Conservation (phyloP, 2,888 invertebrate species). For the Ophion ellenae region DNA sequence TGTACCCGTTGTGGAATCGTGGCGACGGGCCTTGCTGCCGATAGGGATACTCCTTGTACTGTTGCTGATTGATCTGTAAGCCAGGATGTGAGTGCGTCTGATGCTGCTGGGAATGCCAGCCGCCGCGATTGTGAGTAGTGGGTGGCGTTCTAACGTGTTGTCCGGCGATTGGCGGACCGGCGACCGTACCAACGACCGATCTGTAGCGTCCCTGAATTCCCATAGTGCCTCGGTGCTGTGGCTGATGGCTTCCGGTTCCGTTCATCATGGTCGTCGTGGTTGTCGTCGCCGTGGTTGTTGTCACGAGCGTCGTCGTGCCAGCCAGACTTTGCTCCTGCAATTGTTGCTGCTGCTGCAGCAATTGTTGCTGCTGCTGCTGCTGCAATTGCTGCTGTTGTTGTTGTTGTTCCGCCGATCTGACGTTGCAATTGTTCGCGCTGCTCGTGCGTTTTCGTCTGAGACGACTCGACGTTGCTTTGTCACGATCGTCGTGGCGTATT, state of each 20-base stretch:
- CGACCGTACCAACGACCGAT: slow-evolving; percentile 71
- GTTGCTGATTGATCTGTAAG: slow-evolving; percentile 73
- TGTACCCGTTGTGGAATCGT: slow-evolving; percentile 79
- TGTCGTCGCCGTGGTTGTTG: neutral
- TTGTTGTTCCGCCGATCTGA: slow-evolving; percentile 24
- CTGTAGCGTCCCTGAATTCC: slow-evolving; percentile 78
- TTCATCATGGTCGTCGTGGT: slow-evolving; percentile 65
- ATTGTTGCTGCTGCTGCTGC: no score
- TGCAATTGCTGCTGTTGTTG: no score
- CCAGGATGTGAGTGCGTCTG: slow-evolving; percentile 72
- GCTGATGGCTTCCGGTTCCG: slow-evolving; percentile 74
- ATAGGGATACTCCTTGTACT: slow-evolving; percentile 80
- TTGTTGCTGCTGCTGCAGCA: no score
- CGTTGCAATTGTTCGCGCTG: slow-evolving; percentile 38
- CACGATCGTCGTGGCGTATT: slow-evolving; percentile 37
- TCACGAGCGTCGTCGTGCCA: no score
- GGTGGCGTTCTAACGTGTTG: slow-evolving; percentile 72
- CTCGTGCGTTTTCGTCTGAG: slow-evolving; percentile 46
- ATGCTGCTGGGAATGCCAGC: slow-evolving; percentile 76
- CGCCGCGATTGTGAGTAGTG: slow-evolving; percentile 73
- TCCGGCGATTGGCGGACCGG: slow-evolving; percentile 54
- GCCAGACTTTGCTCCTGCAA: no score
- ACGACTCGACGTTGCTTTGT: slow-evolving; percentile 38
- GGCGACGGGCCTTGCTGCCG: slow-evolving; percentile 77
- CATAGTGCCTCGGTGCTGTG: slow-evolving; percentile 78